Evolutionary conservation across 35 echinoderm and acorn worm genomes (phyloP).

Genomic region (Strongylocentrotus purpuratus): DNA sequence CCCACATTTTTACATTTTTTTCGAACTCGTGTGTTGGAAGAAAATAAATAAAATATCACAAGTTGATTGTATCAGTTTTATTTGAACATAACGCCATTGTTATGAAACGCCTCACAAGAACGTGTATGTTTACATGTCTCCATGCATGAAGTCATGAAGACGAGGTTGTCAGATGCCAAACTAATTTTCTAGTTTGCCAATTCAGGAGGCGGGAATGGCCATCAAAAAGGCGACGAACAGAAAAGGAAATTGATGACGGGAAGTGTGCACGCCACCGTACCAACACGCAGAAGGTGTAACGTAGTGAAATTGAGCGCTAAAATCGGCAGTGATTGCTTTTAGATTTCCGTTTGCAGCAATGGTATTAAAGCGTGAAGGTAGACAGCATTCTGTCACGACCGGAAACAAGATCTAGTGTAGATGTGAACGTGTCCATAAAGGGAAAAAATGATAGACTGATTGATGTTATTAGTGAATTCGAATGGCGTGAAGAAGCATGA

Average conservation of each 20-base stretch:
- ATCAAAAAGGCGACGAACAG: background rate
- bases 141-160: no score
- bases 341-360: conserved; percentile 14
- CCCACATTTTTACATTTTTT: no score
- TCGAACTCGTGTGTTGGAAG: no score
- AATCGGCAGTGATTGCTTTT: background rate
- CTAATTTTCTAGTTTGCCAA: background rate
- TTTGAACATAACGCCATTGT: no score
- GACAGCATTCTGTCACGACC: background rate
- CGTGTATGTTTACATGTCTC: no score
- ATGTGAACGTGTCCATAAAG: background rate
- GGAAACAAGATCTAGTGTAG: background rate
- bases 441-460: no score
- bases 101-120: no score
- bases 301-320: background rate
- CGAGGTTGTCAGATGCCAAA: no score
- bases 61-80: no score
- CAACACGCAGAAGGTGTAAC: background rate
- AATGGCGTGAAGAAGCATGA: no score
- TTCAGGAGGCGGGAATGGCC: background rate
- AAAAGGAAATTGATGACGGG: background rate
- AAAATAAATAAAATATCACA: no score
- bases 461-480: no score
- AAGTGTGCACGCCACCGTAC: background rate
- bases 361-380: background rate